Evolutionary conservation across 2,797 vertebrate species (phyloP).

Genomic region (Mormyrops attenuatus): DNA sequence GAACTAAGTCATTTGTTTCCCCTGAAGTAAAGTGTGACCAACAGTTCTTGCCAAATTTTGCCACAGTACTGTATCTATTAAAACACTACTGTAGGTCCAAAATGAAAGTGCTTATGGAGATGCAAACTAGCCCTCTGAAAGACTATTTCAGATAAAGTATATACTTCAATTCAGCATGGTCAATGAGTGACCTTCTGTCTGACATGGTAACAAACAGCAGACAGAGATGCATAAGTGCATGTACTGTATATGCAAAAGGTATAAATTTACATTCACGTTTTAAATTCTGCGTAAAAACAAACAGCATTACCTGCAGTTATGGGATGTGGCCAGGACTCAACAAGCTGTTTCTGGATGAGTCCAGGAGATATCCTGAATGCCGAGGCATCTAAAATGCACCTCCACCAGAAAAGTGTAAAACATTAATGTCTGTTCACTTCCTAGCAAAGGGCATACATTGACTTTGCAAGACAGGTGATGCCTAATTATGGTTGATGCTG

Average conservation of each 20-base stretch:
- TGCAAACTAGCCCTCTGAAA: neutral
- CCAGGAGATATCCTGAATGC: neutral
- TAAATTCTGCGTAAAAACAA: neutral
- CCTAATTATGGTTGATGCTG: neutral
- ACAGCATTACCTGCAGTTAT: neutral
- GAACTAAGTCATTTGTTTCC: neutral
- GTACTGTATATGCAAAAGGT: neutral
- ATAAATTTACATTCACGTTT: neutral
- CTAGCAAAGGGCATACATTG: conserved; percentile 4
- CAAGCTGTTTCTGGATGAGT: neutral
- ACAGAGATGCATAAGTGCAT: neutral
- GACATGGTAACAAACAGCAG: neutral
- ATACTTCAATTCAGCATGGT: neutral
- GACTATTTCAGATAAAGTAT: neutral
- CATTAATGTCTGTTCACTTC: neutral
- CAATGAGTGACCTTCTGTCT: neutral
- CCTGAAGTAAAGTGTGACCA: neutral
- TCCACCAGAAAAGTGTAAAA: neutral
- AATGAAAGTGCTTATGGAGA: neutral
- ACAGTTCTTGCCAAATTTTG: neutral
- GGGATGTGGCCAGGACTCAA: neutral
- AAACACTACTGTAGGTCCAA: neutral
- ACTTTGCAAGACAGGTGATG: conserved; percentile 3
- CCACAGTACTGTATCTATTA: neutral
- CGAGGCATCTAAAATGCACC: neutral